Percentiles rank a stretch among this genome's conserved stretches.
phyloP scores from a whole-genome alignment of 2,797 vertebrate genomes.

The Pseudotriccus pelzelni region DNA sequence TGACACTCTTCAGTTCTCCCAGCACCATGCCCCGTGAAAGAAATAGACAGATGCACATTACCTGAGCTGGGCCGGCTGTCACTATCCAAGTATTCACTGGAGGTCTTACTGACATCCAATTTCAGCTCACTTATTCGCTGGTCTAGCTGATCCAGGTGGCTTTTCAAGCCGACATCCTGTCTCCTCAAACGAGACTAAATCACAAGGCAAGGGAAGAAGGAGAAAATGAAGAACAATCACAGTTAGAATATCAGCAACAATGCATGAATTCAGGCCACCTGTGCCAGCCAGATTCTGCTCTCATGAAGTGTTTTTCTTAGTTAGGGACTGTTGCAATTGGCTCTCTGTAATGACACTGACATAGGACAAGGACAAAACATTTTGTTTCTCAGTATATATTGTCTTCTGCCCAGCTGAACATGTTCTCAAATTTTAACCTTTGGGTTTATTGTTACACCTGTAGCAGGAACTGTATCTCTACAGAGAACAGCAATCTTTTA shows the following conservation, averaged over 20 bases:
- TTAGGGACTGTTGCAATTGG: not conserved
- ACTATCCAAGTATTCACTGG: slow-evolving; percentile 86
- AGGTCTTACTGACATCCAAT: slow-evolving; percentile 84
- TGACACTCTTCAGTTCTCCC: not conserved
- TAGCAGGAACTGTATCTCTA: not conserved
- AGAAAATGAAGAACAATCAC: slow-evolving; percentile 26
- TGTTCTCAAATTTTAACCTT: not conserved
- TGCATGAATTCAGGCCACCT: not conserved
- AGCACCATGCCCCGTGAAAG: not conserved
- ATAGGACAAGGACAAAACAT: not conserved
- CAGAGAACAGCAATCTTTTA: not conserved
- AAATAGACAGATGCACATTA: slow-evolving; percentile 43
- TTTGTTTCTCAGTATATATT: not conserved
- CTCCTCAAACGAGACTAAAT: slow-evolving; percentile 84
- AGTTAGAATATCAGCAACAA: not conserved
- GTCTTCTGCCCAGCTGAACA: not conserved
- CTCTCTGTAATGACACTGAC: not conserved
- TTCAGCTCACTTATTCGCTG: slow-evolving; percentile 91
- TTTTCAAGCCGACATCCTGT: slow-evolving; percentile 90
- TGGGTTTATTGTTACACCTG: not conserved
- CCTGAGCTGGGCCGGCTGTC: slow-evolving; percentile 98
- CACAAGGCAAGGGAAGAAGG: not conserved
- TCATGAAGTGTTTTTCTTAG: not conserved
- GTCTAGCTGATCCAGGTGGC: slow-evolving; percentile 90
- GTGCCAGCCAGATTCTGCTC: not conserved